Conservation (phyloP, 2,113 vertebrate genomes). For the Lasiurus borealis region DNA sequence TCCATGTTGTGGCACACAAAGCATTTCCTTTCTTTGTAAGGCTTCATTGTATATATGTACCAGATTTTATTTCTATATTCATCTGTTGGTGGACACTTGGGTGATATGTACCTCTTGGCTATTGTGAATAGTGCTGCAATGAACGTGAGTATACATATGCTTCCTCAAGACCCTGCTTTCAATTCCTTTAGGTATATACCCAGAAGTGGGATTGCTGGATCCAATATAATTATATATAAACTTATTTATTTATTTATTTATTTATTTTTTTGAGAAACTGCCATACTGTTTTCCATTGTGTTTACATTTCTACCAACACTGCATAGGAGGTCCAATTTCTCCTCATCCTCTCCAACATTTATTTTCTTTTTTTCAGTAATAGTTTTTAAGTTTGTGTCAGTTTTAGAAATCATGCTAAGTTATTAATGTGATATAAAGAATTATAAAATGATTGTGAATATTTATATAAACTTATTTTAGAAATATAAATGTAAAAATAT, state of each 20-base stretch:
- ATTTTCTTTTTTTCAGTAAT: not conserved
- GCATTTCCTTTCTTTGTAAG: not conserved
- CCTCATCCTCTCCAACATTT: not conserved
- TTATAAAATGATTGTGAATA: slow-evolving; percentile 13
- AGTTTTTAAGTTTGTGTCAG: not conserved
- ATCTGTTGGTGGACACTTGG: not conserved
- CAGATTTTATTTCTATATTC: not conserved
- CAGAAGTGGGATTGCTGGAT: not conserved
- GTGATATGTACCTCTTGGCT: not conserved
- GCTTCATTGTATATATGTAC: not conserved
- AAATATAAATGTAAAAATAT: too few relatives aligned
- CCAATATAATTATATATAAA: not conserved
- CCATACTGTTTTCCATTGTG: not conserved
- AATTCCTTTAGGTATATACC: not conserved
- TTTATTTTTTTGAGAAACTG: too few relatives aligned
- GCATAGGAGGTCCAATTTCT: not conserved
- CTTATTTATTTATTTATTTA: too few relatives aligned
- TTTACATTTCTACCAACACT: not conserved
- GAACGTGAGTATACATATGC: not conserved
- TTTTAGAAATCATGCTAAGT: slow-evolving; percentile 52
- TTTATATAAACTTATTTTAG: too few relatives aligned
- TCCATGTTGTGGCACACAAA: not conserved
- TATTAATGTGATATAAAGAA: not conserved
- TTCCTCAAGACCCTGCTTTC: not conserved
- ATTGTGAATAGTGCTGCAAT: not conserved